A percentile compares a stretch with the other conserved stretches of the same genome.
phyloP scores from a whole-genome alignment of 2,797 vertebrate genomes.

The Acanthurus leucopareius region DNA sequence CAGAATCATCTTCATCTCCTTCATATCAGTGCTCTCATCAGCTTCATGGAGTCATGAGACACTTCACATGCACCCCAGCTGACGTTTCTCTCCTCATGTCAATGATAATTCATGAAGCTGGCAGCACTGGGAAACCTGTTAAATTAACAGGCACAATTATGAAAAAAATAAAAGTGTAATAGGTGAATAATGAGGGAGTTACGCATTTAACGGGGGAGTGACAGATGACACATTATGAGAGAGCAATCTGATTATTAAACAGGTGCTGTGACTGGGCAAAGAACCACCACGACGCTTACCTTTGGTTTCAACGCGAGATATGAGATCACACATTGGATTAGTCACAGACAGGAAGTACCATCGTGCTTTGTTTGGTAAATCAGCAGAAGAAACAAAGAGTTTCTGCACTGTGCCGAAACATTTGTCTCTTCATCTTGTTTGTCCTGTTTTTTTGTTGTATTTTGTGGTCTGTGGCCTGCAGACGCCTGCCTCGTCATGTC shows the following conservation, averaged over 20 bases:
- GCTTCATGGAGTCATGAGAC: constrained; percentile 58
- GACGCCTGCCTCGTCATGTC: neutral
- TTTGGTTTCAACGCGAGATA: constrained; percentile 16
- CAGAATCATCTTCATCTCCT: constrained; percentile 61
- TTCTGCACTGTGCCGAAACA: neutral
- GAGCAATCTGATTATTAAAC: constrained; percentile 36
- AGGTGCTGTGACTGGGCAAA: constrained; percentile 22
- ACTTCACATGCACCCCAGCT: constrained; percentile 59
- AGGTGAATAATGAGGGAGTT: constrained; percentile 53
- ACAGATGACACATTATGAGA: constrained; percentile 48
- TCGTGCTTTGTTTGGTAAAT: neutral
- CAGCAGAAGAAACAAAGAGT: neutral
- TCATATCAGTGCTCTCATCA: constrained; percentile 54
- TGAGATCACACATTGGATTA: neutral
- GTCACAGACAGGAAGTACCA: constrained; percentile 3
- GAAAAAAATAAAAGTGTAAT: constrained; percentile 31
- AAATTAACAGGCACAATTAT: constrained; percentile 53
- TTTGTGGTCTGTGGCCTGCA: neutral
- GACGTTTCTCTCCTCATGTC: constrained; percentile 69
- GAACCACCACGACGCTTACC: neutral
- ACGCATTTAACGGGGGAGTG: constrained; percentile 28
- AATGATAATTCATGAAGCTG: constrained; percentile 68
- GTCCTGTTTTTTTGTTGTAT: constrained; percentile 16
- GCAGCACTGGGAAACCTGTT: constrained; percentile 49
- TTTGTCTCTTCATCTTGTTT: constrained; percentile 5